Base-by-base conservation (phyloP, 2,797 vertebrate species). In the Pygocentrus nattereri region DNA sequence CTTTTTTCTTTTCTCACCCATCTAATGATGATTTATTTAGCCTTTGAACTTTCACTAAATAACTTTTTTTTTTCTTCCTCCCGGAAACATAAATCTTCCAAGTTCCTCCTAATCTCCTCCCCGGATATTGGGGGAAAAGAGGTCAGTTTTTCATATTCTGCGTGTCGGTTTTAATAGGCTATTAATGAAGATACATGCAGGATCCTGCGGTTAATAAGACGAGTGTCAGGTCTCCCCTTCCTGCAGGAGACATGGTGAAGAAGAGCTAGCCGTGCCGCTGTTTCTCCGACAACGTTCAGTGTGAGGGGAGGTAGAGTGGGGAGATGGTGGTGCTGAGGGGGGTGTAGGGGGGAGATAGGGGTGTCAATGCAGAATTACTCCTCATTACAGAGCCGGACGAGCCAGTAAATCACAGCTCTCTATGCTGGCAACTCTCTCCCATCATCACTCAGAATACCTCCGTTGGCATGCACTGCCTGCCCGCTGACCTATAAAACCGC, bases 281-380 rank as follows among this genome's bases (percentile, higher is more conserved):
- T 80, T 82, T 75, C 81, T 71, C 77, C 74, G 75, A 77, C 81
- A 79, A 80, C 56, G 21, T 78, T 80, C 84, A 81, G 73, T 69
- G 72, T 70, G 78, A 82, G 70, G 75, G 79, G 72, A 79, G 79
- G 65, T 27, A 31, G 34, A 0, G 72, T 44, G 75, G 4, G 54
- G 61, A 19, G 44, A 67, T 38, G 78, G 80, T 49, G 59, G 71
- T 25, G 41, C 41, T 23, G 27, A 41, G 58, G 73, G n/a, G 34
- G 47, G 27, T n/a, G 58, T 31, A 16, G 81, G 84, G 80, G 83
- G 59, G 58, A 87, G 82, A 85, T 54, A 86, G 88, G 89, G 91
- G n/a, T 93, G 90, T 93, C 91, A 91, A 92, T 92, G 88, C 88
- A 89, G 92, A 94, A 94, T 94, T 93, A 94, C 93, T 93, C 90